These are phyloP conservation scores for Electrona antarctica DNA, from an alignment of 2,113 vertebrate genomes.

Conservation along the genomic window DNA sequence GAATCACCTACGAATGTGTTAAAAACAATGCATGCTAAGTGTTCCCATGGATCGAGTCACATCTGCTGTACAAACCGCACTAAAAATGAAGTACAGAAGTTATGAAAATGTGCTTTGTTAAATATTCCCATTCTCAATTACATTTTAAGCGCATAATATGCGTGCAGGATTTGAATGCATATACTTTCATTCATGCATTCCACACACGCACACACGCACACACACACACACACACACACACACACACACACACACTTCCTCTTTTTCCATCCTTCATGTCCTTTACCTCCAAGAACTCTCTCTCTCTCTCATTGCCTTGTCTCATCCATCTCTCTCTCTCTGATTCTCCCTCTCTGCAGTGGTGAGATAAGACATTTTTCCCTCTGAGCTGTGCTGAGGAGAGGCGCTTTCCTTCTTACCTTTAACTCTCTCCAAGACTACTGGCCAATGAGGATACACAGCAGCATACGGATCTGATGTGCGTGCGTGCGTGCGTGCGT, in stretches of 20 bases:
- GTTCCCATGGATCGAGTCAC: conserved; percentile 5
- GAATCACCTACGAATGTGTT: background rate
- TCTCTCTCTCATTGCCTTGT: conserved; percentile 44
- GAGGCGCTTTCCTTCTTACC: conserved; percentile 47
- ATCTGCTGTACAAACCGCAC: too few relatives aligned
- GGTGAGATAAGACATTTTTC: conserved; percentile 71
- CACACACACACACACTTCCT: background rate
- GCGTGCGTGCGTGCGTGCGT: conserved; percentile 9
- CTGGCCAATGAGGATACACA: conserved; percentile 36
- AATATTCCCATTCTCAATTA: conserved; percentile 20
- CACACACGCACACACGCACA: too few relatives aligned
- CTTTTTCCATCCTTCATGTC: conserved; percentile 37
- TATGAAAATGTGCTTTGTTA: conserved; percentile 57
- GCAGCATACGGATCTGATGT: conserved; percentile 19
- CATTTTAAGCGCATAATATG: background rate
- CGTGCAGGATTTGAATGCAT: too few relatives aligned
- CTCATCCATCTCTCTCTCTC: conserved; percentile 18
- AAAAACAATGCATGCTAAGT: conserved; percentile 1
- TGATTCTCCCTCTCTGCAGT: conserved; percentile 64
- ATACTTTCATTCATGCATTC: too few relatives aligned
- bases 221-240: too few relatives aligned
- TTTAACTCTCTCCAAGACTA: conserved; percentile 51
- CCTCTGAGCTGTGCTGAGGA: conserved; percentile 49
- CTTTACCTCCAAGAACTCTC: conserved; percentile 47
- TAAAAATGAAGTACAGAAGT: conserved; percentile 17